These are phyloP conservation scores for Odocoileus hemionus DNA, from an alignment of 2,113 vertebrate genomes.

Conservation along the genomic window DNA sequence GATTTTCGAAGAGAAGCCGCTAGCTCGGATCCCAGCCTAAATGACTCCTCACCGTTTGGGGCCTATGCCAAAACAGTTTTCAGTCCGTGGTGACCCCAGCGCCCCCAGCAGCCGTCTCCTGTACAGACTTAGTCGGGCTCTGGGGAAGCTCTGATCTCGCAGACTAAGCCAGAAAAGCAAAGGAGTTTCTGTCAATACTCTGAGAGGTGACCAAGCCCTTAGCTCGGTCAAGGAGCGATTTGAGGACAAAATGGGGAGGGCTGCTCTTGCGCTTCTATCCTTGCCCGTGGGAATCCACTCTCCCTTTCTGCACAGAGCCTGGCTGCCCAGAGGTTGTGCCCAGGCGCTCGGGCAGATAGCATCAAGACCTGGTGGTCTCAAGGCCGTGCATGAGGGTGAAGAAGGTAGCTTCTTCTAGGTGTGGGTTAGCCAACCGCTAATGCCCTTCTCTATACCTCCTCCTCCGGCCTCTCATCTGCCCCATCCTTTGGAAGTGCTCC, in stretches of 20 bases:
- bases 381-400: neutral
- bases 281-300: neutral
- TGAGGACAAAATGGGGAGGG: neutral
- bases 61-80: conserved; percentile 40
- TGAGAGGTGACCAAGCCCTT: conserved; percentile 2
- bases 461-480: conserved; percentile 3
- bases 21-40: neutral
- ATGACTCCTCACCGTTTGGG: conserved; percentile 26
- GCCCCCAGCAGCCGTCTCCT: neutral
- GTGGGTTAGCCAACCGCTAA: neutral
- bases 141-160: neutral
- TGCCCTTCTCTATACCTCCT: neutral
- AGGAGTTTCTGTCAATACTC: conserved; percentile 28
- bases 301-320: neutral
- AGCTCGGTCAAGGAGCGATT: neutral
- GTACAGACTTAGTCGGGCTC: neutral
- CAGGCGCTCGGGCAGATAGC: neutral
- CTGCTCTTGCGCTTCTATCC: neutral
- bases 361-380: conserved; percentile 2
- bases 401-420: conserved; percentile 35
- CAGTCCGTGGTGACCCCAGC: conserved; percentile 13
- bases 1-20: neutral
- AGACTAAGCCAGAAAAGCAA: conserved; percentile 13
- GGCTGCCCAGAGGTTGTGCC: neutral
- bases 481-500: neutral